Base-by-base conservation (phyloP, 2,797 vertebrate species). In the Neosilurus hyrtlii region DNA sequence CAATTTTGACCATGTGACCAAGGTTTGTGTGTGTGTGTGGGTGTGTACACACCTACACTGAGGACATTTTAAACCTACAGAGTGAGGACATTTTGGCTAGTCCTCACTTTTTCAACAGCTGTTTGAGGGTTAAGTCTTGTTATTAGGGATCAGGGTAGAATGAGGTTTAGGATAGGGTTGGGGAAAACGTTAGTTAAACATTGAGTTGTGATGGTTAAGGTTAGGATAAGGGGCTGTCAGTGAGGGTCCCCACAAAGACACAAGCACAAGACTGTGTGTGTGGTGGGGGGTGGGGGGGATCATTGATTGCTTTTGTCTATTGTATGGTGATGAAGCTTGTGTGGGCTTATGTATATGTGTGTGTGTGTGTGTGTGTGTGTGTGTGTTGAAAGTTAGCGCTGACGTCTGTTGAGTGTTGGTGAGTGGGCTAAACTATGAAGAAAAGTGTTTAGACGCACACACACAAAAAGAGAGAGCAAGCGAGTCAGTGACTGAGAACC, bases 401-500 rank as follows among this genome's bases (percentile, higher is more conserved):
- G 67, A 82, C 18, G 79, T 67, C 49, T 80, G 67, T 30, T 72
- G 35, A 83, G 54, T 81, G 75, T 57, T 24, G 43, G 56, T 80
- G 56, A 71, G 83, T 54, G 61, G 43, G 61, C 22, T 77, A 74
- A 57, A 74, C 35, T 74, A 77, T 82, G 66, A 74, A 67, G 77
- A 67, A 79, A 76, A 49, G 51, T 70, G 30, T 71, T 61, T 22
- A 68, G 22, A 77, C 24, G 61, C 54, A 81, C 65, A 67, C 65
- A 49, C 49, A 70, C 66, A 75, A 20, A 43, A 80, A 82, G 84
- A 73, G 70, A 83, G 82, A 77, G 81, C 52, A 83, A 82, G 74
- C 73, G 81, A 83, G 84, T 84, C 83, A 79, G 82, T 80, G 84
- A 73, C 70, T 83, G 86, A 79, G 80, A 65, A 30, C 30, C 30